Evolutionary conservation across 2,797 vertebrate genomes (phyloP).

Genomic region (Oreochromis grahami): DNA sequence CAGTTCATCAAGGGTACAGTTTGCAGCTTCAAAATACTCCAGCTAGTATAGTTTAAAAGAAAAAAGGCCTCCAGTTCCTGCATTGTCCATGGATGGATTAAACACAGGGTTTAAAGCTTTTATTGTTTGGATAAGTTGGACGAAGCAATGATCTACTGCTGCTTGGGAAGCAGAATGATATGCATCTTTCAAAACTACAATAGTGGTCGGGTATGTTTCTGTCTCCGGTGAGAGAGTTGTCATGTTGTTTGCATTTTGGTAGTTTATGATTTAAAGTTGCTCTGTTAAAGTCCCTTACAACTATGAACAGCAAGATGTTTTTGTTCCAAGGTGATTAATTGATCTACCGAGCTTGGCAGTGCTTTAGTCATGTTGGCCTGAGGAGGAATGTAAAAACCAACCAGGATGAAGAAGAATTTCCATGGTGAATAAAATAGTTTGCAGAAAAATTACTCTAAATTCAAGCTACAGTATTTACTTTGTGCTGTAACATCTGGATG

Average conservation of each 20-base stretch:
- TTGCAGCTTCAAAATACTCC: background rate
- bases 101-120: rapidly evolving
- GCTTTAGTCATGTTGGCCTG: background rate
- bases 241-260: background rate
- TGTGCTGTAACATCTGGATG: background rate
- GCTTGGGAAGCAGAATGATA: background rate
- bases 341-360: background rate
- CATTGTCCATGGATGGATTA: background rate
- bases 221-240: background rate
- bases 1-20: background rate
- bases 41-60: background rate
- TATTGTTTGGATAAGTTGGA: background rate
- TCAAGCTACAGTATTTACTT: background rate
- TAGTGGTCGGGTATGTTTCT: background rate
- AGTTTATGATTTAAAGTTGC: background rate
- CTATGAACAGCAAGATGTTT: background rate
- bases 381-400: background rate
- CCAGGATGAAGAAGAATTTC: background rate
- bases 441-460: background rate
- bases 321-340: background rate
- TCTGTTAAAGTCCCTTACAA: background rate
- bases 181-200: background rate
- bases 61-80: background rate
- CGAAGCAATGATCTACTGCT: rapidly evolving
- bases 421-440: background rate